Evolutionary conservation across 2,888 invertebrate genomes (phyloP).

Genomic region (Zele albiditarsus): DNA sequence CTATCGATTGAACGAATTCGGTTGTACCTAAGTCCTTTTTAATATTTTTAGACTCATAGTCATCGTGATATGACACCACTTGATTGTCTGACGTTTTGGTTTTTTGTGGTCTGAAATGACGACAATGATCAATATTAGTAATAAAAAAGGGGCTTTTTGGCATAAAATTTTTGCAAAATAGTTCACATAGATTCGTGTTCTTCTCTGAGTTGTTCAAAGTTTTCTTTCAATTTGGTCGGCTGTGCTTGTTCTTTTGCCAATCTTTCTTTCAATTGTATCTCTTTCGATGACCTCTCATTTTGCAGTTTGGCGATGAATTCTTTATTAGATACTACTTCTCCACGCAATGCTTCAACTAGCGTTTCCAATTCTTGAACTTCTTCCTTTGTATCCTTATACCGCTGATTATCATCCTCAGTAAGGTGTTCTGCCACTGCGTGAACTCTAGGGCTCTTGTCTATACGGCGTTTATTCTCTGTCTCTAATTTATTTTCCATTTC

Average conservation of each 20-base stretch:
- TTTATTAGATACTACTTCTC: slow-evolving; percentile 13
- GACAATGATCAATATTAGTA: background rate
- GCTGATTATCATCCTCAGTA: background rate
- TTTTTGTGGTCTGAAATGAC: slow-evolving; percentile 5
- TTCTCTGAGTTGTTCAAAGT: background rate
- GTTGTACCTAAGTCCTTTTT: background rate
- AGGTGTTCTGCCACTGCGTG: background rate
- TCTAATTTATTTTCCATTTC: slow-evolving; percentile 10
- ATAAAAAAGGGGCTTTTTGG: background rate
- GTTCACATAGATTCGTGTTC: background rate
- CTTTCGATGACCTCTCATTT: background rate
- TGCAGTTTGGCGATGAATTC: slow-evolving; percentile 4
- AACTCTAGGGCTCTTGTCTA: background rate
- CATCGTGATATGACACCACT: background rate
- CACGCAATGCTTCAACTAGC: background rate
- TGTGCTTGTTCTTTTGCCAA: slow-evolving; percentile 5
- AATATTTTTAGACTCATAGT: background rate
- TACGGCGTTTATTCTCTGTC: background rate
- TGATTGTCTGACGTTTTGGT: background rate
- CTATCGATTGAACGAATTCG: slow-evolving; percentile 42
- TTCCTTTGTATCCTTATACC: background rate
- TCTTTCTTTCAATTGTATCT: slow-evolving; percentile 8
- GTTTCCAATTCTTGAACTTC: slow-evolving; percentile 22
- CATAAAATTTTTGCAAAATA: background rate
- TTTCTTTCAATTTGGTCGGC: background rate